phyloP scores from a whole-genome alignment of 2,888 invertebrate genomes.

The Sthenelais limicola region DNA sequence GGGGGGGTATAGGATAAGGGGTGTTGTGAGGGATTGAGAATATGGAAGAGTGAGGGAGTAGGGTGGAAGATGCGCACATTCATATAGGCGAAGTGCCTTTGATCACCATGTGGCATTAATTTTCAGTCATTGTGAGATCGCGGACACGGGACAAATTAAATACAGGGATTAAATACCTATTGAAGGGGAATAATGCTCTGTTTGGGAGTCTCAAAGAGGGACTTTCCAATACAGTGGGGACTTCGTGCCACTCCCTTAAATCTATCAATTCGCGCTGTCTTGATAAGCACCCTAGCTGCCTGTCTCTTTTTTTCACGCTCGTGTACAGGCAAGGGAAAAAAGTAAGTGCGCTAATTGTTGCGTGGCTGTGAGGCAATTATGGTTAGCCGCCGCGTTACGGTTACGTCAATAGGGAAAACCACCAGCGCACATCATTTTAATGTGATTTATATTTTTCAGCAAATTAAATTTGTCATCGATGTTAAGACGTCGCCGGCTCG shows the following conservation, averaged over 20 bases:
- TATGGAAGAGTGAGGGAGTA: background rate
- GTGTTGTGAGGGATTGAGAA: background rate
- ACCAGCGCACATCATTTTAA: slow-evolving; percentile 26
- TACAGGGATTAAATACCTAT: slow-evolving; percentile 25
- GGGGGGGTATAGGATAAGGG: background rate
- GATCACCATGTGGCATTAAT: slow-evolving; percentile 18
- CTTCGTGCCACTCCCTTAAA: slow-evolving; percentile 12
- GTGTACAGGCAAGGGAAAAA: background rate
- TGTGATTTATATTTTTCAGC: slow-evolving; percentile 31
- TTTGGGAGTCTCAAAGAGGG: background rate
- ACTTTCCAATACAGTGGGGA: slow-evolving; percentile 18
- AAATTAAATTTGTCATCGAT: slow-evolving; percentile 16
- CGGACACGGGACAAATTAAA: slow-evolving; percentile 12
- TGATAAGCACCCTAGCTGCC: slow-evolving; percentile 13
- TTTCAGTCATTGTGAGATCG: slow-evolving; percentile 8
- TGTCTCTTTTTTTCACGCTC: background rate
- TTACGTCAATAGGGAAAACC: slow-evolving; percentile 11
- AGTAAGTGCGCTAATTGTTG: slow-evolving; percentile 29
- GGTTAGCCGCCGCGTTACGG: slow-evolving; percentile 16
- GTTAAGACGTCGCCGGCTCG: too few relatives aligned
- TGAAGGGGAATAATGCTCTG: slow-evolving; percentile 22
- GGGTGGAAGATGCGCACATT: too few relatives aligned
- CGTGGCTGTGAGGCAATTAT: slow-evolving; percentile 26
- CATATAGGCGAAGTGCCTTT: background rate
- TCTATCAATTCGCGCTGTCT: slow-evolving; percentile 22